phyloP scores from a whole-genome alignment of 2,797 vertebrate species.

The Bucorvus abyssinicus region DNA sequence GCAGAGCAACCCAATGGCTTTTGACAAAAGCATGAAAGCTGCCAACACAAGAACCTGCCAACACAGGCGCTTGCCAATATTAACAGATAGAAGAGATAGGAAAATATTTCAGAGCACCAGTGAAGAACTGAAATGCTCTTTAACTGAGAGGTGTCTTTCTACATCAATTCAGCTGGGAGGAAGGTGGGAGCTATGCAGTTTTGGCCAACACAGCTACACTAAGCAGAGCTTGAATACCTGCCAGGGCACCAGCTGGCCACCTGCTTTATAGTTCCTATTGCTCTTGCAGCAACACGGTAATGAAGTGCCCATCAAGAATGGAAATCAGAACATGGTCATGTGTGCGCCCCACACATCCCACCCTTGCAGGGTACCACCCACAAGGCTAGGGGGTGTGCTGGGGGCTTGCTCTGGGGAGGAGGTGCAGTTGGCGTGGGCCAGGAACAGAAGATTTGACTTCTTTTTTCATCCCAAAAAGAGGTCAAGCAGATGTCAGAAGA shows the following conservation, averaged over 20 bases:
- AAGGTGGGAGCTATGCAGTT: background rate
- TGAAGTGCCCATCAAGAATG: background rate
- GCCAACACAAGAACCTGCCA: background rate
- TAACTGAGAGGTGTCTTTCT: background rate
- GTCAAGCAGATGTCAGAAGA: background rate
- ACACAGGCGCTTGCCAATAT: background rate
- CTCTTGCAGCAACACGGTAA: background rate
- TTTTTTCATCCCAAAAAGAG: background rate
- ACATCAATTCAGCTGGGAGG: background rate
- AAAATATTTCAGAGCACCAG: slow-evolving; percentile 26
- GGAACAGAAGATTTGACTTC: background rate
- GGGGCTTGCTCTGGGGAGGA: background rate
- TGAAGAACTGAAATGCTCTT: background rate
- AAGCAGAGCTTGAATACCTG: background rate
- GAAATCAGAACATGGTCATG: background rate
- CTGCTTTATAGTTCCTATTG: background rate
- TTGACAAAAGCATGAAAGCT: background rate
- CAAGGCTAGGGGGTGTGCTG: background rate
- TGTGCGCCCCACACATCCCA: background rate
- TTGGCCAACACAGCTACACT: background rate
- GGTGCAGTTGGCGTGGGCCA: background rate
- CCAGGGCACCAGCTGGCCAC: background rate
- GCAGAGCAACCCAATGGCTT: background rate
- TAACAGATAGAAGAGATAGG: background rate
- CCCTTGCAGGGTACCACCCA: accelerated